Evolutionary conservation across 2,888 invertebrate species (phyloP), one percentile per base, ranked within the genome.

Genomic region (Macrophya annulata): DNA sequence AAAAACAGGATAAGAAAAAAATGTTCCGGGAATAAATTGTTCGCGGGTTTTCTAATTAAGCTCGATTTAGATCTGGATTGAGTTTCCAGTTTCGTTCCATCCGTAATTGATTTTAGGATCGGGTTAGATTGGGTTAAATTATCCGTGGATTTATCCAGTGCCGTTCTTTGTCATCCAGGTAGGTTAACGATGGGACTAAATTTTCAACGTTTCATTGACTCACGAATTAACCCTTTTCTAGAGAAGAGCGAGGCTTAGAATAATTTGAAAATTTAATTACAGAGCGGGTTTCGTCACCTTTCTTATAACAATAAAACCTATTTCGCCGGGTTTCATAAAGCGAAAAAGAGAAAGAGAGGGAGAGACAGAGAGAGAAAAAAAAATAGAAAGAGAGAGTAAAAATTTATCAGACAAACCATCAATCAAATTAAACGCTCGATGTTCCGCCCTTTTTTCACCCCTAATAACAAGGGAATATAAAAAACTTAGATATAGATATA

Each of bases 241-340:
- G 43, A 10, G 2, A 6, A 43, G 1, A 45, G 9, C 21, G 74
- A 15, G n/a, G 43, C 21, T 45, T 21, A 12, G 68, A 68, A 45
- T 74, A 45, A 74, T 74, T 74, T 74, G 74, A 25, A 45, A 74
- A 74, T 74, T 74, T 74, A 74, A 74, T 74, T 74, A 74, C 74
- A 45, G 21, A 3, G 31, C 3, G 9, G 74, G 40, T 71, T 43
- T 71, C n/a, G 40, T 71, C n/a, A 40, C 40, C 71, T 71, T 71
- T 71, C n/a, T 37, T 62, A n/a, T n/a, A 71, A 43, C 40, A 40
- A 74, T 45, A 21, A 45, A 74, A 45, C 45, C 45, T 5, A 45
- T 74, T 21, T n/a, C 8, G 9, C 6, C 21, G 43, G 43, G 10
- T 43, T 40, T 43, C 21, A 43, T 45, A 43, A 10, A 31, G 4